phyloP scores from a whole-genome alignment of 2,113 vertebrate genomes.

The Lucifuga dentata region DNA sequence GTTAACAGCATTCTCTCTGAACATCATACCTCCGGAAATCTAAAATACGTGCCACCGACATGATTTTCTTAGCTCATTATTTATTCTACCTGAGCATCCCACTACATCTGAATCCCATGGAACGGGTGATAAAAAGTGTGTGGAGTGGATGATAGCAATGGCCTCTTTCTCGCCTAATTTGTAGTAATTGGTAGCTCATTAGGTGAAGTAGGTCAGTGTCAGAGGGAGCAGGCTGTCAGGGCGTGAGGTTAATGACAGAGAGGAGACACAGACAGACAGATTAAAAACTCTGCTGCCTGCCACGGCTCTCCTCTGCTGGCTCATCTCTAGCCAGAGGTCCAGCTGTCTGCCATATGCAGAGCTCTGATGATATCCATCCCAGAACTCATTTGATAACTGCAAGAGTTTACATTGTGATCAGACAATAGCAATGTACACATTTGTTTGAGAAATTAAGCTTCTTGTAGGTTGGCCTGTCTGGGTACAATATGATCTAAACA shows the following conservation, averaged over 20 bases:
- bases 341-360: conserved; percentile 53
- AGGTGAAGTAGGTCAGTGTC: conserved; percentile 82
- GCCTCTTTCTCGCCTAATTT: conserved; percentile 82
- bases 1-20: conserved; percentile 61
- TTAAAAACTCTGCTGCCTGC: conserved; percentile 68
- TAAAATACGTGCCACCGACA: conserved; percentile 47
- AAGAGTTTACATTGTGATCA: conserved; percentile 24
- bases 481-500: no score
- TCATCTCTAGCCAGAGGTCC: conserved; percentile 58
- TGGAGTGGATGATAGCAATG: conserved; percentile 70
- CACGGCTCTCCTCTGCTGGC: conserved; percentile 51
- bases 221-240: conserved; percentile 80
- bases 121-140: conserved; percentile 65
- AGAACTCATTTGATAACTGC: conserved; percentile 27
- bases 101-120: conserved; percentile 58
- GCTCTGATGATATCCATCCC: conserved; percentile 39
- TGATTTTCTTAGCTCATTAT: conserved; percentile 33
- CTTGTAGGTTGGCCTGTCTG: no score
- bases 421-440: not conserved
- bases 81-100: conserved; percentile 64
- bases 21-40: conserved; percentile 60
- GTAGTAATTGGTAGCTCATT: conserved; percentile 86
- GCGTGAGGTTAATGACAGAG: conserved; percentile 82
- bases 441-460: not conserved
- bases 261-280: conserved; percentile 76